Percentiles rank a stretch among this genome's conserved stretches.
Evolutionary conservation across 1,140 invertebrate genomes (phyloP).

Genomic region (Leptopilina clavipes): DNA sequence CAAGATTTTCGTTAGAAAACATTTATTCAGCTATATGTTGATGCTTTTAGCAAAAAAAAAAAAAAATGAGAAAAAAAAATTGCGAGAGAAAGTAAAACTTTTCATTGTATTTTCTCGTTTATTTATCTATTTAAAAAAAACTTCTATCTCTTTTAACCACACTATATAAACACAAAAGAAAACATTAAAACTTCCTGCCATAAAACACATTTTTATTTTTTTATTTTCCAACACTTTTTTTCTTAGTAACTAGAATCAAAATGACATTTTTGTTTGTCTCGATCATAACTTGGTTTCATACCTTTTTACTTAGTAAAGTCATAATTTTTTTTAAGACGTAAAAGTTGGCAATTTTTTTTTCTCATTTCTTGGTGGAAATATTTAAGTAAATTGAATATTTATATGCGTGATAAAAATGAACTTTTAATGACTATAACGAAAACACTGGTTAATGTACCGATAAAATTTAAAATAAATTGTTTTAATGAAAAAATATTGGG

Average conservation of each 20-base stretch:
- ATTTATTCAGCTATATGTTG: background rate
- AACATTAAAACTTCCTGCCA: background rate
- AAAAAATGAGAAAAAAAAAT: background rate
- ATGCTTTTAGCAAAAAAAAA: too few species aligned
- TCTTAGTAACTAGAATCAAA: background rate
- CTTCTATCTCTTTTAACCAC: background rate
- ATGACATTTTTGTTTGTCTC: constrained; percentile 32
- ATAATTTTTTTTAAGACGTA: background rate
- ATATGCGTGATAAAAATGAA: too few species aligned
- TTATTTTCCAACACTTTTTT: background rate
- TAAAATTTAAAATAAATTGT: too few species aligned
- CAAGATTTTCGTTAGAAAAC: constrained; percentile 37
- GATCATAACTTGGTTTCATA: constrained; percentile 7
- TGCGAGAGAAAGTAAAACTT: background rate
- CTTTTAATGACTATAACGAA: too few species aligned
- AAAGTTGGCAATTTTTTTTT: too few species aligned
- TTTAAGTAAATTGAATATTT: too few species aligned
- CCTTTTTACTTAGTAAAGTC: constrained; percentile 39
- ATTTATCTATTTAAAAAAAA: background rate
- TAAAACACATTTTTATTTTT: background rate
- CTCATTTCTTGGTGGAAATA: too few species aligned
- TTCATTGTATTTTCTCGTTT: background rate
- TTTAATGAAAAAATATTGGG: too few species aligned
- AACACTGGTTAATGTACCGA: too few species aligned
- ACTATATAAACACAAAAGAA: background rate